These are phyloP conservation scores for Monarcha castaneiventris DNA, from an alignment of 2,113 vertebrate species.

Conservation along the genomic window DNA sequence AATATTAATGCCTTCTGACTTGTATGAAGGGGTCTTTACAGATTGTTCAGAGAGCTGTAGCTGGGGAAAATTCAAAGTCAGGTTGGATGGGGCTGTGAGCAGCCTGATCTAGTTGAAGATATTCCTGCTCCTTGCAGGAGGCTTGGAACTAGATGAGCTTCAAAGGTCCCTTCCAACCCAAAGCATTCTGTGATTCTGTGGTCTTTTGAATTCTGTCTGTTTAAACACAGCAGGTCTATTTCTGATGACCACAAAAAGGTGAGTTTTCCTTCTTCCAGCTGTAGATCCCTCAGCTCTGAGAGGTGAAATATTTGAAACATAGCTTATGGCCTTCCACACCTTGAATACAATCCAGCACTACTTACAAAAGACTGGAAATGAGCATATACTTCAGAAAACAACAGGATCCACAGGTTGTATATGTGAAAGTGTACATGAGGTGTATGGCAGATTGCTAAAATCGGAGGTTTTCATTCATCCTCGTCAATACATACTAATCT, in stretches of 20 bases:
- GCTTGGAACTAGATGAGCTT: not conserved
- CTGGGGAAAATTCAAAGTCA: not conserved
- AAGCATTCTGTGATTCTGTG: not conserved
- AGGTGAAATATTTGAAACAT: not conserved
- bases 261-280: not conserved
- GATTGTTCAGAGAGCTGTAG: not conserved
- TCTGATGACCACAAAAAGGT: not conserved
- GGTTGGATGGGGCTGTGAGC: not conserved
- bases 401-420: not conserved
- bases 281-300: not conserved
- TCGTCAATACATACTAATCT: not conserved
- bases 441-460: not conserved
- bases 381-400: not conserved
- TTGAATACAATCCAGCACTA: not conserved
- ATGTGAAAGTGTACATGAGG: not conserved
- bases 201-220: not conserved
- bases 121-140: not conserved
- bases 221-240: not conserved
- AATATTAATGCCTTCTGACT: not conserved
- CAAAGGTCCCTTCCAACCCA: not conserved
- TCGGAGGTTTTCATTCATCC: fast-evolving
- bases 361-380: not conserved
- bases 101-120: not conserved
- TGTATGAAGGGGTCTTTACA: not conserved
- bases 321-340: not conserved